Base-by-base conservation (phyloP, 1,140 invertebrate genomes). In the Lordiphosa stackelbergi region DNA sequence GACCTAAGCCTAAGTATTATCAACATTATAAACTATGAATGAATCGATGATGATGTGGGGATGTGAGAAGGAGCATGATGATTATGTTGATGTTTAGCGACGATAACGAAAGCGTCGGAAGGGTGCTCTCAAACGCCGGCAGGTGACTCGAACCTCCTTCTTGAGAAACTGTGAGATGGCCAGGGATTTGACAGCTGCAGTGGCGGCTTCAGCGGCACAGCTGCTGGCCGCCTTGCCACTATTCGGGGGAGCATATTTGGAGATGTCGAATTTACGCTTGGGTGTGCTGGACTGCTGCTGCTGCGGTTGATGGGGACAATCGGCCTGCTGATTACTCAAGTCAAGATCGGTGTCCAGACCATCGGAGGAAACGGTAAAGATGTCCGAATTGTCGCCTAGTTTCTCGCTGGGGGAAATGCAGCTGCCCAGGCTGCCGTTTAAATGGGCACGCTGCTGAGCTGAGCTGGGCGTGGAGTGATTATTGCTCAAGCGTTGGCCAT, bases 361-460 rank as follows among this genome's bases (percentile, higher is more conserved):
- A 66, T 87, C 86, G 0, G 86, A 87, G 0, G 86, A 87, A 0
- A 87, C 86, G 0, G 86, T 87, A 13, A 87, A 87, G 24, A 87
- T 87, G 47, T 87, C 86, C 0, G 86, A 87, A 52, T 85, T 86
- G 13, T 87, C 86, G 1, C 84, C 84, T 7, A 85, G 40, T 9
- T 87, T 87, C 37, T 87, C 86, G 38, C 79, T 87, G 0, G 85
- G 78, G 28, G 85, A 85, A 8, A 87, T 79, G 40, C 85, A 86
- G 28, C 85, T 87, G 3, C 77, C 85, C 6, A 86, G 37, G 12
- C 85, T 86, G 2, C 85, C 79, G 11, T 86, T 86, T 0, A 85
- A 43, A 54, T 85, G 85, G 2, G 84, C 74, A 5, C 77, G 81
- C 5, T 77, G 54, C 0, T 79, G 53, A 0, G 48, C 61, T 5